phyloP scores from a whole-genome alignment of 2,113 vertebrate genomes.

The Anoura caudifer region DNA sequence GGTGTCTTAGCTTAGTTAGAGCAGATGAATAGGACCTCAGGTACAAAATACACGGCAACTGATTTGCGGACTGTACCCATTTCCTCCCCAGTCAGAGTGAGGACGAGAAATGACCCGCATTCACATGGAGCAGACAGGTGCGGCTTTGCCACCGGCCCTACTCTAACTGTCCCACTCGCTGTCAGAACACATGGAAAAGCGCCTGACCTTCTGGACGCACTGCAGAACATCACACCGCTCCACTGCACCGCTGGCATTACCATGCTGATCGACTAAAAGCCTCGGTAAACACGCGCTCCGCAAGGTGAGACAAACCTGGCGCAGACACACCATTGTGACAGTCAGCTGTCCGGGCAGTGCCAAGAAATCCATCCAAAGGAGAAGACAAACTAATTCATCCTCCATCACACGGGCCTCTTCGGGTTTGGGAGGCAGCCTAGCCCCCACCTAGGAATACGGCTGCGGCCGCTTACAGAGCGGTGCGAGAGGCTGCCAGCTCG shows the following conservation, averaged over 20 bases:
- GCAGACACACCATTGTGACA: not conserved
- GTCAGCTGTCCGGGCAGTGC: not conserved
- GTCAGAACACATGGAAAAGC: not conserved
- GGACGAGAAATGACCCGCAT: not conserved
- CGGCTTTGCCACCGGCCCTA: not conserved
- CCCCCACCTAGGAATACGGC: not conserved
- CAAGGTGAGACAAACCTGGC: not conserved
- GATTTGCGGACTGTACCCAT: not conserved
- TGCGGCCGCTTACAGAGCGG: not conserved
- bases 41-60: not conserved
- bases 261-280: not conserved
- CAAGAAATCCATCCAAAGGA: not conserved
- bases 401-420: not conserved
- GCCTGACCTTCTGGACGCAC: not conserved
- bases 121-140: not conserved
- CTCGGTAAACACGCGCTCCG: not conserved
- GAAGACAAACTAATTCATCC: not conserved
- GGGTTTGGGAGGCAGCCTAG: not conserved
- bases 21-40: not conserved
- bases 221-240: not conserved
- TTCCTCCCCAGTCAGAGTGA: not conserved
- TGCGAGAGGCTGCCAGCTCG: not conserved
- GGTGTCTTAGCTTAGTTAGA: not conserved
- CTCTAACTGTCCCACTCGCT: not conserved
- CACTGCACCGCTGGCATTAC: not conserved